phyloP scores from a whole-genome alignment of 2,888 invertebrate genomes.

The Tiliacea citrago region DNA sequence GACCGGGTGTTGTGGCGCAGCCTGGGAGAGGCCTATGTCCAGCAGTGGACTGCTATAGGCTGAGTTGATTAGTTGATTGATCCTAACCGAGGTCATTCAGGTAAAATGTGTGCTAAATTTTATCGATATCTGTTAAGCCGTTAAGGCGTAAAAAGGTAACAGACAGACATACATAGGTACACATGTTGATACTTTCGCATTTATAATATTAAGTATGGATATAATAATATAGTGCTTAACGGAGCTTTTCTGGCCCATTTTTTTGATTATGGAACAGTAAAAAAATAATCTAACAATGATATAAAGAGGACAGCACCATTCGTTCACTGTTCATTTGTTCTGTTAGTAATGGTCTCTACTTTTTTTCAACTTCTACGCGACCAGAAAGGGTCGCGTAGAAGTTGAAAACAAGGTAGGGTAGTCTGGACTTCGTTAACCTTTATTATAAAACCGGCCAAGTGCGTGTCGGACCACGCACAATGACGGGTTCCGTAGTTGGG shows the following conservation, averaged over 20 bases:
- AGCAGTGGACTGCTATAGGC: no score
- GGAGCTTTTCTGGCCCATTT: neutral
- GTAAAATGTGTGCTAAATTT: neutral
- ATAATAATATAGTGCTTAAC: neutral
- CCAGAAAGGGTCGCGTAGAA: no score
- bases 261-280: neutral
- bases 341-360: neutral
- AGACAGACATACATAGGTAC: neutral
- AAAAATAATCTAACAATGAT: neutral
- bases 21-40: no score
- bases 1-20: no score
- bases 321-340: neutral
- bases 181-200: neutral
- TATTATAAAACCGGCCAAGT: neutral
- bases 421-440: neutral
- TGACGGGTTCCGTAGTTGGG: no score
- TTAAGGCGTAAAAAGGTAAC: neutral
- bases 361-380: neutral
- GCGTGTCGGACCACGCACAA: no score
- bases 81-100: neutral
- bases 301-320: neutral
- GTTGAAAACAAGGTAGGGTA: no score
- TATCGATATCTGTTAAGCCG: neutral
- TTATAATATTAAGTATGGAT: neutral
- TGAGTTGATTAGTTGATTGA: no score